A percentile compares a stretch with the other conserved stretches of the same genome.
Evolutionary conservation across 2,888 invertebrate genomes (phyloP).

Genomic region (Erpobdella octoculata): DNA sequence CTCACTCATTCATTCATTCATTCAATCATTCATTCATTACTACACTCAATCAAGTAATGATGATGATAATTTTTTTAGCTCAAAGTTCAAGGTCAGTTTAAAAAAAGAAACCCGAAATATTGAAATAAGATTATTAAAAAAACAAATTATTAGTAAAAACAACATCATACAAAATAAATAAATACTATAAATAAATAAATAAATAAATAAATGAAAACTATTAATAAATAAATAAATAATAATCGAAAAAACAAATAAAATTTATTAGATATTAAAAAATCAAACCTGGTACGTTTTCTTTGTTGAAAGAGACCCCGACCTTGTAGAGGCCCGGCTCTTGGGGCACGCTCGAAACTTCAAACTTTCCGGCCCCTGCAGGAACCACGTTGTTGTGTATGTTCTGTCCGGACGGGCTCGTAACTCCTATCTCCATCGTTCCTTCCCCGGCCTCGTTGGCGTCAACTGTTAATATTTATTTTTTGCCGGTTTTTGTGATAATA

Average conservation of each 20-base stretch:
- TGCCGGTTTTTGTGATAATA: neutral
- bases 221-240: too few species aligned
- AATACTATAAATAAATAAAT: neutral
- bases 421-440: conserved; percentile 92
- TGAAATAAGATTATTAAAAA: too few species aligned
- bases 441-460: conserved; percentile 92
- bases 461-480: conserved; percentile 58
- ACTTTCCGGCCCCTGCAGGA: conserved; percentile 91
- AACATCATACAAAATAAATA: neutral
- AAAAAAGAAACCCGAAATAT: too few species aligned
- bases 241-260: neutral
- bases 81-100: too few species aligned
- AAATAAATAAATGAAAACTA: too few species aligned
- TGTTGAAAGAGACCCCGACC: conserved; percentile 73
- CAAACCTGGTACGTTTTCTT: conserved; percentile 55
- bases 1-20: too few species aligned
- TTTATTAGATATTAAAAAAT: conserved; percentile 5
- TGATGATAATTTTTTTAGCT: too few species aligned
- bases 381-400: conserved; percentile 97
- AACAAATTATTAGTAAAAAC: neutral
- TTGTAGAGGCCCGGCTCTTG: conserved; percentile 86
- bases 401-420: conserved; percentile 85
- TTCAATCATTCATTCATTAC: neutral
- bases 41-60: too few species aligned
- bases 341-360: conserved; percentile 88